These are phyloP conservation scores for Drosophila paucipuncta DNA, from an alignment of 2,888 invertebrate genomes.

Conservation along the genomic window DNA sequence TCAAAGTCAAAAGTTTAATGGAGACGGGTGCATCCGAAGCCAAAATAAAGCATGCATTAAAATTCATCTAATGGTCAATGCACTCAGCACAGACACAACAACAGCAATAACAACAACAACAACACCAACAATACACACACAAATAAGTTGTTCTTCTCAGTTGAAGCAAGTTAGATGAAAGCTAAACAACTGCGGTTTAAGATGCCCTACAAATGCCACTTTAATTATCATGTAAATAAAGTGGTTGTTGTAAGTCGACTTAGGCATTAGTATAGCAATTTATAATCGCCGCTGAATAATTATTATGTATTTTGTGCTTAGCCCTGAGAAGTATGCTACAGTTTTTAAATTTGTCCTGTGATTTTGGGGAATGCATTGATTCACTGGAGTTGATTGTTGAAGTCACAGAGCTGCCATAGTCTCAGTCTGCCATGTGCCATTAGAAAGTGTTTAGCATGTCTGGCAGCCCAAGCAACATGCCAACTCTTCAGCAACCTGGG, in stretches of 20 bases:
- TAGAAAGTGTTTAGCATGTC: background rate
- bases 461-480: background rate
- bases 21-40: conserved; percentile 39
- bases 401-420: background rate
- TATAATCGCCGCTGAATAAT: background rate
- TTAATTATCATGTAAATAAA: background rate
- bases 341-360: background rate
- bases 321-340: background rate
- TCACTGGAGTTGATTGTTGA: background rate
- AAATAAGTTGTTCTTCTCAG: conserved; percentile 28
- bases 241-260: background rate
- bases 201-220: background rate
- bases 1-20: conserved; percentile 19
- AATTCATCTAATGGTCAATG: conserved; percentile 68
- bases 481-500: background rate
- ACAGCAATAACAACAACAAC: background rate
- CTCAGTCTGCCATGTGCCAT: background rate
- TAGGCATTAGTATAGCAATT: background rate
- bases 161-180: conserved; percentile 25
- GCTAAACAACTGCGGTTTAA: background rate
- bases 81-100: conserved; percentile 29
- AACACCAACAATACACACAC: conserved; percentile 3
- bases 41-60: conserved; percentile 61
- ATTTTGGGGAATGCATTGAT: background rate
- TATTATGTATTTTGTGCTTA: background rate